A percentile compares a stretch with the other conserved stretches of the same genome.
phyloP scores from a whole-genome alignment of 2,888 invertebrate genomes.

The Yponomeuta malinellus region DNA sequence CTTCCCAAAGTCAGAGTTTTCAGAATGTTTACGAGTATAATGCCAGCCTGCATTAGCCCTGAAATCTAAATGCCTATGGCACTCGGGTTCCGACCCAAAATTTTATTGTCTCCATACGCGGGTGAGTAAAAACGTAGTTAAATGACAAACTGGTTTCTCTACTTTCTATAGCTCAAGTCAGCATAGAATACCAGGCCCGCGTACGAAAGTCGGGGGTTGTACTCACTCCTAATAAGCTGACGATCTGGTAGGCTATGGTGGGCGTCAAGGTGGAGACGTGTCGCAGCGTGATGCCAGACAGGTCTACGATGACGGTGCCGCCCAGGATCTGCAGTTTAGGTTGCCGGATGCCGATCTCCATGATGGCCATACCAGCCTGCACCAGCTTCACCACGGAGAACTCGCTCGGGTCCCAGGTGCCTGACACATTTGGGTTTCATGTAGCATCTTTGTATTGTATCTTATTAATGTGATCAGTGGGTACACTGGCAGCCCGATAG shows the following conservation, averaged over 20 bases:
- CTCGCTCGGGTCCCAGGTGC: constrained; percentile 56
- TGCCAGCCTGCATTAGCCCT: too few species aligned
- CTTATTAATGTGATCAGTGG: neutral
- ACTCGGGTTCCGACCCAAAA: too few species aligned
- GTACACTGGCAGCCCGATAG: too few species aligned
- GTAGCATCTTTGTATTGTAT: neutral
- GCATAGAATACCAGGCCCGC: too few species aligned
- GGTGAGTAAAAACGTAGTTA: too few species aligned
- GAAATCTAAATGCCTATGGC: too few species aligned
- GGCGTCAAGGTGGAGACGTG: constrained; percentile 56
- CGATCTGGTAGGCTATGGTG: constrained; percentile 59
- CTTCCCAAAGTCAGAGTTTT: too few species aligned
- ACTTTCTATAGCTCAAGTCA: too few species aligned
- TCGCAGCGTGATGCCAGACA: constrained; percentile 46
- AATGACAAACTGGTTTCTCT: too few species aligned
- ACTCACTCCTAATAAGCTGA: constrained; percentile 54
- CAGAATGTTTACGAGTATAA: too few species aligned
- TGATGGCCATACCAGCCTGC: constrained; percentile 43
- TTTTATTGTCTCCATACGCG: too few species aligned
- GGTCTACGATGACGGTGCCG: constrained; percentile 49
- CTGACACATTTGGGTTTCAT: constrained; percentile 29
- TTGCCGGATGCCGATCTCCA: constrained; percentile 50
- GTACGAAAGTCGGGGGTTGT: neutral
- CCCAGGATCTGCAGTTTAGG: constrained; percentile 59
- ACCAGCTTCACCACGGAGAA: constrained; percentile 54